phyloP scores from a whole-genome alignment of 2,113 vertebrate genomes.

The Varanus komodoensis region DNA sequence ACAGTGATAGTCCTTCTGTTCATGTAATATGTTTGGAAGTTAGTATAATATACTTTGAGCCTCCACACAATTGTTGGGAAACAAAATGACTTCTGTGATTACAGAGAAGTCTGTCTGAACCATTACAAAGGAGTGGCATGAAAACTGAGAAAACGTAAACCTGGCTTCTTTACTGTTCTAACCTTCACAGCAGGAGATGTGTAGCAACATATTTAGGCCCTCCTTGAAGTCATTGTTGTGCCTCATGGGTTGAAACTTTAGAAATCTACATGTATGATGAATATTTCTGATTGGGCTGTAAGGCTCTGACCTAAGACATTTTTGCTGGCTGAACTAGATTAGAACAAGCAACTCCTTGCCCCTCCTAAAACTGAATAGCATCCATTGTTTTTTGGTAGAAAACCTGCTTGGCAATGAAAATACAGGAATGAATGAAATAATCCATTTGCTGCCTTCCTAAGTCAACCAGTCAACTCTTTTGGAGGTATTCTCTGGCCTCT shows the following conservation, averaged over 20 bases:
- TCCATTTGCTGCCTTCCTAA: no score
- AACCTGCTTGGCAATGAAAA: no score
- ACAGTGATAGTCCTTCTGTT: not conserved
- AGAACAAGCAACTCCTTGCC: no score
- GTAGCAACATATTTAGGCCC: not conserved
- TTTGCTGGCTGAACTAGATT: no score
- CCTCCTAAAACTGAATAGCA: no score
- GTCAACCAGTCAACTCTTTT: no score
- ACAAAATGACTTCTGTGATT: not conserved
- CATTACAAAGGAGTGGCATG: not conserved
- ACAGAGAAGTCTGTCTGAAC: not conserved
- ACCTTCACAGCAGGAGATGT: not conserved
- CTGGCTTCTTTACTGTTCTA: not conserved
- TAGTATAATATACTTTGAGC: not conserved
- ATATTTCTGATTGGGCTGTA: not conserved
- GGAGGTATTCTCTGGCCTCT: no score
- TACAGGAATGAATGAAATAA: no score
- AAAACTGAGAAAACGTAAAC: not conserved
- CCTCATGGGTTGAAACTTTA: not conserved
- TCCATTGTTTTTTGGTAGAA: no score
- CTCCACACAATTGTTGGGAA: not conserved
- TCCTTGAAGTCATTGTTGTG: not conserved
- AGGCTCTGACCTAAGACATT: no score
- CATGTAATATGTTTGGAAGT: not conserved
- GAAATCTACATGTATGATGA: not conserved